These are phyloP conservation scores for Cantharis nigra DNA, from an alignment of 2,888 invertebrate species.

Conservation along the genomic window DNA sequence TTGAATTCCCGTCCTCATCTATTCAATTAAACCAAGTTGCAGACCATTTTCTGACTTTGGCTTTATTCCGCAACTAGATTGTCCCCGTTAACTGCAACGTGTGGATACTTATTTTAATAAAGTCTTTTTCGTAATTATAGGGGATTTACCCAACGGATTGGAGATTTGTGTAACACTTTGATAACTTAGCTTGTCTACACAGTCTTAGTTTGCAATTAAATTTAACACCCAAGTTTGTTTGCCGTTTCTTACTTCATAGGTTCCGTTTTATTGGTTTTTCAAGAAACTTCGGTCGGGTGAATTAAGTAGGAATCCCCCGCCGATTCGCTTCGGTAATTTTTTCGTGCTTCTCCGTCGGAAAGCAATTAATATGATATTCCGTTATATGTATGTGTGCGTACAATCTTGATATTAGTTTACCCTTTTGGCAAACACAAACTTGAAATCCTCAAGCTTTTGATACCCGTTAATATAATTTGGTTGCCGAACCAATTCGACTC, in stretches of 20 bases:
- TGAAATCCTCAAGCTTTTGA: slow-evolving; percentile 3
- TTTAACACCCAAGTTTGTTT: background rate
- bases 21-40: slow-evolving; percentile 14
- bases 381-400: background rate
- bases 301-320: background rate
- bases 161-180: background rate
- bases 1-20: slow-evolving; percentile 15
- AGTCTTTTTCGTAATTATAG: background rate
- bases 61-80: background rate
- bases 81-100: background rate
- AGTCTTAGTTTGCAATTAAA: background rate
- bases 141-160: background rate
- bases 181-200: background rate
- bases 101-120: background rate
- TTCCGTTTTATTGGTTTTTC: background rate
- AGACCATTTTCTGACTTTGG: background rate
- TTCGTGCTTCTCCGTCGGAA: background rate
- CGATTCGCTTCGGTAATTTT: background rate
- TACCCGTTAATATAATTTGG: slow-evolving; percentile 1
- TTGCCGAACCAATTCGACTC: background rate
- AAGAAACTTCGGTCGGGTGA: background rate
- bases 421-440: background rate
- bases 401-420: background rate
- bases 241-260: background rate
- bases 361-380: background rate